These are phyloP conservation scores for Phaedon cochleariae DNA, from an alignment of 2,888 invertebrate species.

Conservation along the genomic window DNA sequence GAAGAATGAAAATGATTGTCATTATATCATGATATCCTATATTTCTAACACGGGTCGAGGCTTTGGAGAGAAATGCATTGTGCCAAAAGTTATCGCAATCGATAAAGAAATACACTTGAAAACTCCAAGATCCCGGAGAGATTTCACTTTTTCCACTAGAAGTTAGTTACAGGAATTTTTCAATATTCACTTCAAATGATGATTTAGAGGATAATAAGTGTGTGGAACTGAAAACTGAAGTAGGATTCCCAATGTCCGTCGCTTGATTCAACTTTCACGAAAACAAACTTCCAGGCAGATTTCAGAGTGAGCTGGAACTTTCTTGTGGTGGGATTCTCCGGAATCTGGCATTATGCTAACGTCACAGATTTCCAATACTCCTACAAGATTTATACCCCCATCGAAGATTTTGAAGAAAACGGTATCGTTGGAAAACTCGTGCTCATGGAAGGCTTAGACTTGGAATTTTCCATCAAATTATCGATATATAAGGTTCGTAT, in stretches of 20 bases:
- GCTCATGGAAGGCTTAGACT: conserved; percentile 71
- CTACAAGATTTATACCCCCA: conserved; percentile 79
- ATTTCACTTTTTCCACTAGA: too few relatives aligned
- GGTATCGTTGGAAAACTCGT: conserved; percentile 78
- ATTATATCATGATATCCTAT: too few relatives aligned
- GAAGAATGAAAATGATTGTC: too few relatives aligned
- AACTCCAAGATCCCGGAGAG: too few relatives aligned
- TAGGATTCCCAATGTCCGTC: neutral
- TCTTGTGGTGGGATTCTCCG: conserved; percentile 78
- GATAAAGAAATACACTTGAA: too few relatives aligned
- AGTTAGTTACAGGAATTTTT: too few relatives aligned
- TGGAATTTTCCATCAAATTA: conserved; percentile 74
- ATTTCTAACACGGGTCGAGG: too few relatives aligned
- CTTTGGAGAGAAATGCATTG: too few relatives aligned
- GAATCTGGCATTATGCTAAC: conserved; percentile 77
- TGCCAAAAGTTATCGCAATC: too few relatives aligned
- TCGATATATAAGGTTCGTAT: conserved; percentile 70
- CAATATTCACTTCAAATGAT: too few relatives aligned
- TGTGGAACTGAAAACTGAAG: too few relatives aligned
- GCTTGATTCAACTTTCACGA: neutral
- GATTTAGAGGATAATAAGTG: too few relatives aligned
- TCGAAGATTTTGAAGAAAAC: conserved; percentile 81
- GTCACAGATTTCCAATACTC: conserved; percentile 80
- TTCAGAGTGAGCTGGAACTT: conserved; percentile 80
- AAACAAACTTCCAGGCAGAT: conserved; percentile 67